phyloP scores from a whole-genome alignment of 2,113 vertebrate species.

The Barbus barbus region DNA sequence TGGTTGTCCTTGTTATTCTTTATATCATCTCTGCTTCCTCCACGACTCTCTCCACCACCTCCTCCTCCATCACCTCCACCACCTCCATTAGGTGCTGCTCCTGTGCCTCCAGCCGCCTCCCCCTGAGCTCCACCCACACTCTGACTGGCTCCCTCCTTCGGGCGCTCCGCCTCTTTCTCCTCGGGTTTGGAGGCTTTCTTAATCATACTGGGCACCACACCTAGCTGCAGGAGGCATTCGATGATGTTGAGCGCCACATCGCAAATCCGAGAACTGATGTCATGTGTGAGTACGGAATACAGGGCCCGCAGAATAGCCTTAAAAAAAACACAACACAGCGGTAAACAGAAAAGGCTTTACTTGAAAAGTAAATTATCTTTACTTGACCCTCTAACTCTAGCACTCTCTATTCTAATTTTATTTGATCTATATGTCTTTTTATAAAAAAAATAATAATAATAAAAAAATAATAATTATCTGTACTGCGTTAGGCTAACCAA shows the following conservation, averaged over 20 bases:
- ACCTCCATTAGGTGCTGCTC: conserved; percentile 74
- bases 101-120: conserved; percentile 73
- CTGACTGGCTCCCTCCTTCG: conserved; percentile 81
- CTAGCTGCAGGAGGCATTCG: conserved; percentile 94
- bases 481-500: too few species aligned
- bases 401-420: too few species aligned
- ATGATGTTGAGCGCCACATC: conserved; percentile 95
- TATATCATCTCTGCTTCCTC: conserved; percentile 82
- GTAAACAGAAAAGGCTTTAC: not conserved
- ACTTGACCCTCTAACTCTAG: too few species aligned
- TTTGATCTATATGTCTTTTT: too few species aligned
- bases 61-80: conserved; percentile 75
- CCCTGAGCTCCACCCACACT: conserved; percentile 68
- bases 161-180: conserved; percentile 87
- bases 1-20: conserved; percentile 88
- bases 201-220: conserved; percentile 88
- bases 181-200: conserved; percentile 86
- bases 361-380: too few species aligned
- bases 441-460: too few species aligned
- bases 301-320: conserved; percentile 94
- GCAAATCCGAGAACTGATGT: conserved; percentile 96
- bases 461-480: too few species aligned
- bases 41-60: conserved; percentile 72
- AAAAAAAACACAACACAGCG: not conserved
- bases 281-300: conserved; percentile 92